Percentiles rank a stretch among this genome's conserved stretches.
Evolutionary conservation across 2,888 invertebrate species (phyloP).

Genomic region (Euplexia lucipara): DNA sequence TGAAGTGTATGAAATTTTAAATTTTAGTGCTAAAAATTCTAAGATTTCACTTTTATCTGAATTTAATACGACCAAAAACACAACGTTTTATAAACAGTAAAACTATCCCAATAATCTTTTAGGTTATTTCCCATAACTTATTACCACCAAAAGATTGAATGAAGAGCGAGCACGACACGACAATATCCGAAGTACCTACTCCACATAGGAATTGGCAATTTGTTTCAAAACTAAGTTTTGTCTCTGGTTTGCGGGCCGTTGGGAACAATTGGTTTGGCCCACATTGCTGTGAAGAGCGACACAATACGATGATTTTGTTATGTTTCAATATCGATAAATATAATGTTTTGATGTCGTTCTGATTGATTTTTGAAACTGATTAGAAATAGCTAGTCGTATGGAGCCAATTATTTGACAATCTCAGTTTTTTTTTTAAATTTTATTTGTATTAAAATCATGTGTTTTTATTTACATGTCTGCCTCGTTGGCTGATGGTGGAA

Average conservation of each 20-base stretch:
- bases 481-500: too few species aligned
- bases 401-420: too few species aligned
- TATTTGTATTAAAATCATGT: too few species aligned
- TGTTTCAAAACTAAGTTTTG: conserved; percentile 18
- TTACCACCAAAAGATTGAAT: neutral
- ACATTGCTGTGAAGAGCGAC: neutral
- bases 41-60: too few species aligned
- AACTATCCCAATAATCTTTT: neutral
- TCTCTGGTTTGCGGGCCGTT: neutral
- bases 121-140: neutral
- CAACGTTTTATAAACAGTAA: neutral
- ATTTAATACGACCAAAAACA: too few species aligned
- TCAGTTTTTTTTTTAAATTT: conserved; percentile 4
- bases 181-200: conserved; percentile 11
- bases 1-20: too few species aligned
- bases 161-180: neutral
- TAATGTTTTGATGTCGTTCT: conserved; percentile 6
- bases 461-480: too few species aligned
- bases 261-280: conserved; percentile 19
- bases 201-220: conserved; percentile 45
- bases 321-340: conserved; percentile 12
- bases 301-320: conserved; percentile 12
- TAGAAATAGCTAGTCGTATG: too few species aligned
- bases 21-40: too few species aligned
- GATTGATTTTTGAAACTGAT: too few species aligned